Evolutionary conservation across 2,888 invertebrate species (phyloP), one percentile per base, ranked within the genome.

Genomic region (Antheraea yamamai): DNA sequence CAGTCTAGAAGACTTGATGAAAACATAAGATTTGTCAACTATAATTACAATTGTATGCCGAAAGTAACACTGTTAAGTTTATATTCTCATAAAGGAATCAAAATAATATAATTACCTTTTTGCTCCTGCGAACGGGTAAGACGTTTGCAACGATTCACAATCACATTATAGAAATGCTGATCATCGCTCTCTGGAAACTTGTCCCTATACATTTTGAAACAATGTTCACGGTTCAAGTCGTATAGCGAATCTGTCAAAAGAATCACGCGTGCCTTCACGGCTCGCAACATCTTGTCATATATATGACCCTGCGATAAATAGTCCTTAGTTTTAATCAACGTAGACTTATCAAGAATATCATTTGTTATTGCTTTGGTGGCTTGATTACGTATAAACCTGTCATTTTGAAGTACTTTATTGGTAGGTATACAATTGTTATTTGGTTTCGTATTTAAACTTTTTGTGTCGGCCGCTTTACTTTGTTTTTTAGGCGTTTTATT

Each of bases 151-250:
- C 70, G 70, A 10, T 39, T 70, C 70, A 70, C 70, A n/a, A 70
- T n/a, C 8, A 70, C 70, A n/a, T 70, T 70, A n/a, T 70, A 70
- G 0, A 70, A 39, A 70, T 70, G 70, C 39, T 70, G 70, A 39
- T 70, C 39, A 20, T 70, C 70, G 12, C 20, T 39, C 23, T 70
- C 70, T n/a, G 35, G 18, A 39, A 70, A 70, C 12, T 20, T 39
- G 20, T 39, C 7, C n/a, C 70, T 70, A 70, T 70, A 70, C 39
- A 12, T 3, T n/a, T 70, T 70, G 20, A 20, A n/a, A n/a, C 39
- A 70, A 70, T n/a, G 20, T n/a, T 18, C 35, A 35, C 2, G 2
- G 8, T 2, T 70, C 20, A 70, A 70, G 14, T 39, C 39, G 18
- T 39, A 70, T 12, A n/a, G 20, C 12, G 70, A 20, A 70, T 39